These are phyloP conservation scores for Drosophila antonietae DNA, from an alignment of 2,888 invertebrate species.

Conservation along the genomic window DNA sequence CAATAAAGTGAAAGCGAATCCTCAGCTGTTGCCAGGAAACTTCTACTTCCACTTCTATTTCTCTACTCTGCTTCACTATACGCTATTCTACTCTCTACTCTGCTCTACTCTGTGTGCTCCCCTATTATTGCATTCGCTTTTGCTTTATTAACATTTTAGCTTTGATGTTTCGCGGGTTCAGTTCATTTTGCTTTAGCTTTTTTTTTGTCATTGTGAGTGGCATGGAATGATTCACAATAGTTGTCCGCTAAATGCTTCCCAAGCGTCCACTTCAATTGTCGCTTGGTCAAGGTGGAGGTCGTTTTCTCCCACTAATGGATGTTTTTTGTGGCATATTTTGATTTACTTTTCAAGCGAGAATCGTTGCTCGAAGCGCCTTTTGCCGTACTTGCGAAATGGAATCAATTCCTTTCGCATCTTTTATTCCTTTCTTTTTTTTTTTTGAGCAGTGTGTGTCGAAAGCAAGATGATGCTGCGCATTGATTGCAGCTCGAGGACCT, in stretches of 20 bases:
- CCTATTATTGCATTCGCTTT: background rate
- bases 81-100: background rate
- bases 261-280: conserved; percentile 60
- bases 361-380: conserved; percentile 16
- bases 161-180: conserved; percentile 38
- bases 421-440: conserved; percentile 3
- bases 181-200: conserved; percentile 21
- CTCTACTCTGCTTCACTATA: background rate
- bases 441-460: background rate
- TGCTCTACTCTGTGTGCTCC: background rate
- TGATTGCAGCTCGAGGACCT: conserved; percentile 63
- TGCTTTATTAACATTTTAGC: conserved; percentile 16
- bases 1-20: conserved; percentile 58
- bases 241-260: conserved; percentile 64
- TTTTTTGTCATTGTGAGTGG: conserved; percentile 21
- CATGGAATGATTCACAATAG: conserved; percentile 27
- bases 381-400: conserved; percentile 22
- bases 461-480: conserved; percentile 75
- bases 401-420: conserved; percentile 59
- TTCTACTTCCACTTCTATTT: background rate
- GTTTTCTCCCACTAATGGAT: conserved; percentile 46
- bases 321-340: conserved; percentile 55
- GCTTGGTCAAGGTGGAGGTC: conserved; percentile 40
- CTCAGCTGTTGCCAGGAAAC: conserved; percentile 25
- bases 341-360: conserved; percentile 48